These are phyloP conservation scores for Drosophila cracens DNA, from an alignment of 2,888 invertebrate species.

Conservation along the genomic window DNA sequence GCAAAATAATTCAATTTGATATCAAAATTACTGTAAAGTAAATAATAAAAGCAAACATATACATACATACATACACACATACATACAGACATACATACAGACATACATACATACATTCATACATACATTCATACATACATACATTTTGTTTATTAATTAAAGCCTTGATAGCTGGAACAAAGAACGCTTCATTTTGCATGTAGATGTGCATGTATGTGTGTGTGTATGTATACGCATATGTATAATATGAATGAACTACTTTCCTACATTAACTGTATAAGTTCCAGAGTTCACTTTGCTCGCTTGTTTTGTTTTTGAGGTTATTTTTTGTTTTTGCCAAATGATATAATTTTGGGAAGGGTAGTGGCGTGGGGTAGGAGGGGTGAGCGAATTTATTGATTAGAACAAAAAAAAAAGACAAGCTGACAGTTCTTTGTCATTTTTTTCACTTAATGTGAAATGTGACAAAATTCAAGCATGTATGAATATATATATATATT, in stretches of 20 bases:
- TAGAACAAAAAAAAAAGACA: slow-evolving; percentile 47
- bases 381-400: slow-evolving; percentile 67
- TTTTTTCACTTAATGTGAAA: slow-evolving; percentile 48
- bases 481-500: neutral
- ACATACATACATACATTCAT: neutral
- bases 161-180: slow-evolving; percentile 1
- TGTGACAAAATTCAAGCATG: slow-evolving; percentile 16
- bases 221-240: neutral
- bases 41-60: neutral
- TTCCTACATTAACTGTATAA: slow-evolving; percentile 21
- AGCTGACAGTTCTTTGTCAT: slow-evolving; percentile 64
- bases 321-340: slow-evolving; percentile 31
- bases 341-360: slow-evolving; percentile 35
- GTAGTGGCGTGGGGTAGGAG: neutral
- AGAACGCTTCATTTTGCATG: neutral
- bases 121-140: neutral
- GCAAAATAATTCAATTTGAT: slow-evolving; percentile 18
- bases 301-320: slow-evolving; percentile 14
- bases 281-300: neutral
- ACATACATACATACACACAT: neutral
- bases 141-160: neutral
- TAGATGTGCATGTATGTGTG: neutral
- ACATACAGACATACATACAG: neutral
- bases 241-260: neutral
- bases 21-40: slow-evolving; percentile 25